These are phyloP conservation scores for Melanogrammus aeglefinus DNA, from an alignment of 2,797 vertebrate species.

Conservation along the genomic window DNA sequence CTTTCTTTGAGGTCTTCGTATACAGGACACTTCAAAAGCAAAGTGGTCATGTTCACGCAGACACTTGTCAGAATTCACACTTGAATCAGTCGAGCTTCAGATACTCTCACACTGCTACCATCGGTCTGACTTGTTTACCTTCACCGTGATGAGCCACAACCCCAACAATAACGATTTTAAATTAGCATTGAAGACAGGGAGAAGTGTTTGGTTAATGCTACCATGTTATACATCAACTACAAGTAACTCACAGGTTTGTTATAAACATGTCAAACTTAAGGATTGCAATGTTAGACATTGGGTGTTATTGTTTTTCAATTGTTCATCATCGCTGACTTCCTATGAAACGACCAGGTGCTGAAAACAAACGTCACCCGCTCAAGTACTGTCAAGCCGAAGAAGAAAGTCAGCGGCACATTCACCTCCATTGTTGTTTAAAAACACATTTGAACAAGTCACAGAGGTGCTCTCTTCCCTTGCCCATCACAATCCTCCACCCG, in stretches of 20 bases:
- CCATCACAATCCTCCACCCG: not conserved
- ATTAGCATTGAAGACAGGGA: not conserved
- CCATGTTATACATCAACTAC: constrained; percentile 1
- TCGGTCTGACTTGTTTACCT: constrained; percentile 1
- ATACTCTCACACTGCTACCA: not conserved
- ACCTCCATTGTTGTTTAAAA: not conserved
- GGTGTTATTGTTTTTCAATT: not conserved
- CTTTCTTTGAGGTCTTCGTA: constrained; percentile 80
- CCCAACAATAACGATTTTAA: not conserved
- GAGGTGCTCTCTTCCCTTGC: not conserved
- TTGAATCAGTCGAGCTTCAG: not conserved
- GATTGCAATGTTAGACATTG: not conserved
- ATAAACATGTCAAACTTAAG: not conserved
- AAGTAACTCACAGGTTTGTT: not conserved
- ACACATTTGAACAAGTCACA: not conserved
- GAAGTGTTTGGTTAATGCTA: not conserved
- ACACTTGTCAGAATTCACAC: not conserved
- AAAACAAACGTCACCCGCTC: not conserved
- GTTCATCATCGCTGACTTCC: not conserved
- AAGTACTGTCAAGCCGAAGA: not conserved
- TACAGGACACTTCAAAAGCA: constrained; percentile 50
- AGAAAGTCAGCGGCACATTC: not conserved
- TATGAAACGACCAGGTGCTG: not conserved
- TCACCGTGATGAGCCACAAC: not conserved
- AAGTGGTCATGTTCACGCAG: constrained; percentile 47